Evolutionary conservation across 2,797 vertebrate species (phyloP).

Genomic region (Mormyrus proboscirostris): DNA sequence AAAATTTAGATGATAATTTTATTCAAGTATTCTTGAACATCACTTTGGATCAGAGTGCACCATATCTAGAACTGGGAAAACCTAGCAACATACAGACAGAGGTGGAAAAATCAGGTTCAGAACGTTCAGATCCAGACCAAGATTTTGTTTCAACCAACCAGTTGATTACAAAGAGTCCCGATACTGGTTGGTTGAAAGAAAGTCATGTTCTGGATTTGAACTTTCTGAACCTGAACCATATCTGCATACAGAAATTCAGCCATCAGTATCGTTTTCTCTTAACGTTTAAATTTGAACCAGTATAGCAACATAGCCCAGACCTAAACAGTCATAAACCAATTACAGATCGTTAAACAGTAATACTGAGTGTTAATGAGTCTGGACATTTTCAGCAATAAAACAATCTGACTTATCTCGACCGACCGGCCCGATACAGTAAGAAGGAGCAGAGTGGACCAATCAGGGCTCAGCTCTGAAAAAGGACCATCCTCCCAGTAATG

Average conservation of each 20-base stretch:
- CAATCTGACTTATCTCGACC: neutral
- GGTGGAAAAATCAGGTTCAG: neutral
- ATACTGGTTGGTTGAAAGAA: neutral
- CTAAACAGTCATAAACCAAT: neutral
- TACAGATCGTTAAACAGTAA: neutral
- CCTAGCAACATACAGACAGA: neutral
- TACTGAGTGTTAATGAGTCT: neutral
- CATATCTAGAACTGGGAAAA: neutral
- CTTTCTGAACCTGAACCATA: neutral
- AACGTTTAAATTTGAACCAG: neutral
- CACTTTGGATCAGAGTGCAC: neutral
- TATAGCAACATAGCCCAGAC: neutral
- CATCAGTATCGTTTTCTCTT: neutral
- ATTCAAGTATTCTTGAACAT: neutral
- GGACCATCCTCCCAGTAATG: neutral
- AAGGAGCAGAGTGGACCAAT: neutral
- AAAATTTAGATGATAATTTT: neutral
- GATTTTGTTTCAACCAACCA: neutral
- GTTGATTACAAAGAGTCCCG: neutral
- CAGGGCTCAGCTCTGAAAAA: neutral
- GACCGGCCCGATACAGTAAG: neutral
- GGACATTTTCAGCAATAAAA: neutral
- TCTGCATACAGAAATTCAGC: neutral
- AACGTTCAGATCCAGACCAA: neutral
- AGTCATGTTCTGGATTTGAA: neutral